Evolutionary conservation across 2,888 invertebrate genomes (phyloP).

Genomic region (Trissoscelio sp.): DNA sequence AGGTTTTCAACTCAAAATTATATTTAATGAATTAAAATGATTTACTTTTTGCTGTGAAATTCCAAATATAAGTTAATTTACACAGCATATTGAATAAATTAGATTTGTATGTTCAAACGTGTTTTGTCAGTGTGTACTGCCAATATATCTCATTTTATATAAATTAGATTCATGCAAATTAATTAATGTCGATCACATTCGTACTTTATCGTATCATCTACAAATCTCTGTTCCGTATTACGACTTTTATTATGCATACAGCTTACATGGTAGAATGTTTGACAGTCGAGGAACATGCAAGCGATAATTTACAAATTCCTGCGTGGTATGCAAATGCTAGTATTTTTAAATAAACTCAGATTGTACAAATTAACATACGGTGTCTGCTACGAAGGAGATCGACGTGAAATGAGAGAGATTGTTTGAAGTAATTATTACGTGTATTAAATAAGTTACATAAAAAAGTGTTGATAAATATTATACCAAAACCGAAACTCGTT

Average conservation of each 20-base stretch:
- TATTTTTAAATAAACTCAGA: slow-evolving; percentile 8
- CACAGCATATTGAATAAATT: not conserved
- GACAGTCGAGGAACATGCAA: slow-evolving; percentile 31
- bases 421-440: not conserved
- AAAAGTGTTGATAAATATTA: not conserved
- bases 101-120: too few species aligned
- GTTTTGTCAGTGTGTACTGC: not conserved
- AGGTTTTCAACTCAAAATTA: too few species aligned
- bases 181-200: slow-evolving; percentile 35
- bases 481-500: not conserved
- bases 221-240: slow-evolving; percentile 4
- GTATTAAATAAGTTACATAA: not conserved
- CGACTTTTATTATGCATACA: slow-evolving; percentile 35
- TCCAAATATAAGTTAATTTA: too few species aligned
- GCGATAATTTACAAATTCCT: slow-evolving; percentile 32
- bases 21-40: too few species aligned
- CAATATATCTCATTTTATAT: not conserved
- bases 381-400: slow-evolving; percentile 30
- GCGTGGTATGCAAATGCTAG: slow-evolving; percentile 9
- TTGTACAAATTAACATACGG: slow-evolving; percentile 22
- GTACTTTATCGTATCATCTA: slow-evolving; percentile 42
- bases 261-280: slow-evolving; percentile 19
- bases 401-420: slow-evolving; percentile 25
- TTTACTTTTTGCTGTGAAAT: too few species aligned
- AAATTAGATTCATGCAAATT: slow-evolving; percentile 38